Percentiles rank a stretch among this genome's conserved stretches.
phyloP scores from a whole-genome alignment of 2,797 vertebrate genomes.

The Paedocypris micromegethes region DNA sequence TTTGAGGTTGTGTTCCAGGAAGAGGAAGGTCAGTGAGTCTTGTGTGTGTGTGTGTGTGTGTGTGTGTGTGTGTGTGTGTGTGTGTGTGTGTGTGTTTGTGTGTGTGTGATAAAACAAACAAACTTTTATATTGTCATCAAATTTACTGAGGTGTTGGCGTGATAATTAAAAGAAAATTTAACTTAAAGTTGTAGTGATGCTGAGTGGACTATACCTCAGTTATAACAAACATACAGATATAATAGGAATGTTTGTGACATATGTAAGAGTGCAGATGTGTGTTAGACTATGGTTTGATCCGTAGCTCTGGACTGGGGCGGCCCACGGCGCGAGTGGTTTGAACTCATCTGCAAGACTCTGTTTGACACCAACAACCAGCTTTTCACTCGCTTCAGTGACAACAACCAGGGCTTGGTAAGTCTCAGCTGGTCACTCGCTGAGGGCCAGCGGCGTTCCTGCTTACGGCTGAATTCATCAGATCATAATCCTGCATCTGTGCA shows the following conservation, averaged over 20 bases:
- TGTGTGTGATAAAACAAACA: no score
- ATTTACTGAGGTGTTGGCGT: no score
- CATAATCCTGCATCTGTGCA: no score
- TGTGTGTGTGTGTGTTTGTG: no score
- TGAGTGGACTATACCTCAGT: no score
- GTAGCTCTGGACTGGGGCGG: slow-evolving; percentile 97
- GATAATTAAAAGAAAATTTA: no score
- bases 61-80: background rate
- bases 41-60: background rate
- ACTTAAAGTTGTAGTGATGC: no score
- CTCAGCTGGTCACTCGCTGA: background rate
- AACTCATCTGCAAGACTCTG: slow-evolving; percentile 89
- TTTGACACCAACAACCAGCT: slow-evolving; percentile 94
- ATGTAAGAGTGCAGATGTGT: background rate
- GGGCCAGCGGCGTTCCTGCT: no score
- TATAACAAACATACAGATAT: no score
- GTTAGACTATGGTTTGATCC: background rate
- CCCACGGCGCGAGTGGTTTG: slow-evolving; percentile 96
- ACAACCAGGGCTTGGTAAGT: slow-evolving; percentile 91
- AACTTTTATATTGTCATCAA: no score
- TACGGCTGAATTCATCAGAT: no score
- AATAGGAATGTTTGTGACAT: no score
- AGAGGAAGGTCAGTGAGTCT: slow-evolving; percentile 84
- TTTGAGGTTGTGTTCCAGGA: slow-evolving; percentile 98
- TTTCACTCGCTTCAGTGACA: slow-evolving; percentile 93